Evolutionary conservation across 2,113 vertebrate species (phyloP).

Genomic region (Eurypyga helias): DNA sequence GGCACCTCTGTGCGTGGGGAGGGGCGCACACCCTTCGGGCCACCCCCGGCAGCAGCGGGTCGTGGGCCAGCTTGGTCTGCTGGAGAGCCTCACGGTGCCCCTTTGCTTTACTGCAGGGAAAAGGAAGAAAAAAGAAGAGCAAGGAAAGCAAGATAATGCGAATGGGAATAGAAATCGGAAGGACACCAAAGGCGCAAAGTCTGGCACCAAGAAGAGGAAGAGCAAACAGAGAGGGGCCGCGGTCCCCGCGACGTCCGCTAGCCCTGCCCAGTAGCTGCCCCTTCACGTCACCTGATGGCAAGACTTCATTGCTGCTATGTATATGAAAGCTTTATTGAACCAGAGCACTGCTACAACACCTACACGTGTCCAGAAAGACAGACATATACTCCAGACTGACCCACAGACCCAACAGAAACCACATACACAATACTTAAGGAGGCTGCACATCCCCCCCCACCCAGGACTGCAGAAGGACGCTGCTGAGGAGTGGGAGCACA

Average conservation of each 20-base stretch:
- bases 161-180: slow-evolving; percentile 76
- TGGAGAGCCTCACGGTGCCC: not conserved
- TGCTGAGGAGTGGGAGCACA: not conserved
- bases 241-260: slow-evolving; percentile 68
- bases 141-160: slow-evolving; percentile 72
- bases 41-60: accelerated
- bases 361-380: not conserved
- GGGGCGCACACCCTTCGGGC: accelerated
- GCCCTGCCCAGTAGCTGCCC: slow-evolving; percentile 79
- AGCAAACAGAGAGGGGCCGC: slow-evolving; percentile 77
- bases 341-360: slow-evolving; percentile 36
- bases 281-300: not conserved
- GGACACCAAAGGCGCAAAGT: slow-evolving; percentile 75
- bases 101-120: slow-evolving; percentile 73
- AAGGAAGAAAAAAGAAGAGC: slow-evolving; percentile 77
- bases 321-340: slow-evolving; percentile 71
- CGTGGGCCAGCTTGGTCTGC: accelerated
- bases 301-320: slow-evolving; percentile 70
- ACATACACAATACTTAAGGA: not conserved
- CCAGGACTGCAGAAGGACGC: not conserved
- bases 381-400: slow-evolving; percentile 11
- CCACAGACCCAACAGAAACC: not conserved
- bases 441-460: not conserved
- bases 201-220: slow-evolving; percentile 81
- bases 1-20: not conserved